A percentile compares a stretch with the other conserved stretches of the same genome.
These are phyloP conservation scores for Tipula unca DNA, from an alignment of 2,888 invertebrate species.

Conservation along the genomic window DNA sequence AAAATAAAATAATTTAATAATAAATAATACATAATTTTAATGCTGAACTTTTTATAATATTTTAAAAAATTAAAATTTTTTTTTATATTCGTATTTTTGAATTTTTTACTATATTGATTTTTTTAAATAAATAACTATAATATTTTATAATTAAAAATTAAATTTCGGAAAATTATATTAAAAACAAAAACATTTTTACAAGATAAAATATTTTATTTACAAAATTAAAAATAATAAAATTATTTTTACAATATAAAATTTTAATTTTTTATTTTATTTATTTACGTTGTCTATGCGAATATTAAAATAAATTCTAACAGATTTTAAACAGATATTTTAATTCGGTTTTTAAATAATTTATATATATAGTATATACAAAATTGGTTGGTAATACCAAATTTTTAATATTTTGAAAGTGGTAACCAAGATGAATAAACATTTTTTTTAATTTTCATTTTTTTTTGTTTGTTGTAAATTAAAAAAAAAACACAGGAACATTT, in stretches of 20 bases:
- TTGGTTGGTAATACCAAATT: background rate
- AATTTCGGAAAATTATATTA: background rate
- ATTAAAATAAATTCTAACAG: background rate
- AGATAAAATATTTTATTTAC: background rate
- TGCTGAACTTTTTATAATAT: background rate
- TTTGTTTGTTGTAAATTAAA: background rate
- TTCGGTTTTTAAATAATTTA: background rate
- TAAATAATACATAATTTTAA: background rate
- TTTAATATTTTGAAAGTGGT: background rate
- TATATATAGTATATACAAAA: background rate
- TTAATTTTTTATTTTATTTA: background rate
- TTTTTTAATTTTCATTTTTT: background rate
- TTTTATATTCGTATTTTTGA: background rate
- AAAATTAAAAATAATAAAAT: background rate
- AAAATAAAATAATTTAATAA: slow-evolving; percentile 9
- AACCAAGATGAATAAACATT: background rate
- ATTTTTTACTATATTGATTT: background rate
- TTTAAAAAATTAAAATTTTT: background rate
- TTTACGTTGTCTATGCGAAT: background rate
- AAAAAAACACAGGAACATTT: slow-evolving; percentile 2
- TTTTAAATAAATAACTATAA: background rate
- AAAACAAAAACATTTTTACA: background rate
- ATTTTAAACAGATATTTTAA: background rate
- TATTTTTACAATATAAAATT: background rate
- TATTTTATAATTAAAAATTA: background rate